Percentiles rank a stretch among this genome's conserved stretches.
These are phyloP conservation scores for Helicoverpa zea DNA, from an alignment of 1,140 invertebrate genomes.

Conservation along the genomic window DNA sequence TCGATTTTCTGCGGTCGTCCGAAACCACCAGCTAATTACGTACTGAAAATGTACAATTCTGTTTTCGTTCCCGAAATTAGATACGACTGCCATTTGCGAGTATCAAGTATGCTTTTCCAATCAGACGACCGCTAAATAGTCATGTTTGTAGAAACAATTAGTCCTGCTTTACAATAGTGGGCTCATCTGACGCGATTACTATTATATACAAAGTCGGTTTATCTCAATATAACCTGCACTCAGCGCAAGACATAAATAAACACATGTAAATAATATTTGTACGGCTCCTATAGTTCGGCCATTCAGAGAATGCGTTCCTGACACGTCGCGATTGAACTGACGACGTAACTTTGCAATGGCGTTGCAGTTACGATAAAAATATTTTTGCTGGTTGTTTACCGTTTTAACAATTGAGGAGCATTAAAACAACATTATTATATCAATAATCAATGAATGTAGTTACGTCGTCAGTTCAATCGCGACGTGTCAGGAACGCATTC, in stretches of 20 bases:
- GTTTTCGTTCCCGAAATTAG: slow-evolving; percentile 4
- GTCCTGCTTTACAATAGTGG: no score
- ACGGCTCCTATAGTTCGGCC: no score
- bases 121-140: slow-evolving; percentile 9
- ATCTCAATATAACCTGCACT: slow-evolving; percentile 2
- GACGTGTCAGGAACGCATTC: no score
- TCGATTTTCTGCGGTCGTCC: neutral
- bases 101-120: slow-evolving; percentile 19
- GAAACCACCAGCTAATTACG: neutral
- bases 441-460: no score
- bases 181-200: neutral
- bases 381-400: no score
- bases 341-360: no score
- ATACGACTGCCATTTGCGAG: slow-evolving; percentile 5
- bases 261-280: slow-evolving; percentile 35
- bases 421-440: no score
- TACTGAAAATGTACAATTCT: neutral
- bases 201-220: slow-evolving; percentile 5
- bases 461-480: no score
- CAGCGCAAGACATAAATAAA: neutral
- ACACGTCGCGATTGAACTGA: no score
- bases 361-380: no score
- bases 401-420: no score
- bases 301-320: no score
- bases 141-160: slow-evolving; percentile 4